Base-by-base conservation (phyloP, 2,888 invertebrate species). In the Ryuthela nishihirai region DNA sequence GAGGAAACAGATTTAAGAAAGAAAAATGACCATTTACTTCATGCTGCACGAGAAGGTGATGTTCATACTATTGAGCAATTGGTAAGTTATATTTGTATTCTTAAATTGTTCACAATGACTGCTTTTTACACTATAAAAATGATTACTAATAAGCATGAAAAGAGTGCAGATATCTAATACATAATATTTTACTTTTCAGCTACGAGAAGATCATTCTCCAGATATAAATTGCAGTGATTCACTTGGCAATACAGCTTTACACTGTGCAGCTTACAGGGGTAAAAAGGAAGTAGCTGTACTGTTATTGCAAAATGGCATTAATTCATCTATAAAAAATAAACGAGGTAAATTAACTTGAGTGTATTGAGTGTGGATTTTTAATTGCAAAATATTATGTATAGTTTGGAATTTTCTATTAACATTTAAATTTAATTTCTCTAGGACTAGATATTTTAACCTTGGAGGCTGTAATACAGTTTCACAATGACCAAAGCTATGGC, bases 291-390 rank as follows among this genome's bases (percentile, higher is more conserved):
- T 81, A 6, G 84, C 83, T 0, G 81, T 84, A 3, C 70, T 82
- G 3, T 72, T 85, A 5, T 72, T 85, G 40, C 83, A 85, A 72
- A 82, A 83, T 69, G 84, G 84, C 4, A 79, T 83, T 4, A 81
- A 83, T 67, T 80, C 82, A 21, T 77, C 78, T 0, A 74, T 82
- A 6, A 79, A 76, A 65, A 85, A 85, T 69, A 76, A 78, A 54
- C 77, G 79, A 69, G 83, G 83, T 83, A 29, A 41, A 3, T 23
- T 9, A 9, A 29, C 10, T 29, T 29, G 10, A 10, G 29, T 10
- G 10, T 29, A 29, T 9, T n/a, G n/a, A n/a, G n/a, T n/a, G n/a
- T n/a, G n/a, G n/a, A n/a, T n/a, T n/a, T n/a, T n/a, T n/a, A n/a
- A n/a, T n/a, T n/a, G n/a, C n/a, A n/a, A n/a, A n/a, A n/a, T n/a